Percentiles rank a stretch among this genome's conserved stretches.
Conservation (phyloP, 2,113 vertebrate species). For the Ardeotis arabs region DNA sequence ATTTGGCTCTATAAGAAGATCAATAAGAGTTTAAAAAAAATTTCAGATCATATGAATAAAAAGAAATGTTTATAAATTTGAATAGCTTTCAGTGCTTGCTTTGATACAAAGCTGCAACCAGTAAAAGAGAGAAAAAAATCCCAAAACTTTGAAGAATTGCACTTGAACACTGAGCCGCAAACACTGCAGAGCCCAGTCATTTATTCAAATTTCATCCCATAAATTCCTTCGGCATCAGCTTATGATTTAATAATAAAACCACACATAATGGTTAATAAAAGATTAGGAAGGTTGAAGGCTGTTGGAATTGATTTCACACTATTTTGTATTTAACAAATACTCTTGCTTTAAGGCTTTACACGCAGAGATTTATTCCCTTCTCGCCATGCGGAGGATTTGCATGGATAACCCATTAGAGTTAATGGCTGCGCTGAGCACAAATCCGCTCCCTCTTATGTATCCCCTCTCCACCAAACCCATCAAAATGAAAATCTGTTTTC, state of each 20-base stretch:
- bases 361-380: background rate
- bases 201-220: background rate
- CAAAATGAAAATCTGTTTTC: background rate
- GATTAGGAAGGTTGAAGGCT: constrained; percentile 18
- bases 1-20: background rate
- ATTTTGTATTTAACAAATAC: constrained; percentile 34
- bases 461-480: background rate
- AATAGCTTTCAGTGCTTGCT: background rate
- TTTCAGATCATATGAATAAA: background rate
- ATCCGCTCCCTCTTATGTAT: background rate
- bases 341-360: background rate
- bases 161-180: background rate
- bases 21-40: background rate
- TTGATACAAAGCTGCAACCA: background rate
- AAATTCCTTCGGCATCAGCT: background rate
- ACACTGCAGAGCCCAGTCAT: background rate
- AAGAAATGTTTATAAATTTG: background rate
- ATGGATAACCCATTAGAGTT: constrained; percentile 22
- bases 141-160: background rate
- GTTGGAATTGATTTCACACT: constrained; percentile 30
- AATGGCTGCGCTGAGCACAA: background rate
- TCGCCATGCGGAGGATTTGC: background rate
- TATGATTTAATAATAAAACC: constrained; percentile 25
- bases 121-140: background rate
- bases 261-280: constrained; percentile 38